Percentiles rank a stretch among this genome's conserved stretches.
Evolutionary conservation across 2,113 vertebrate species (phyloP).

Genomic region (Anas platyrhynchos): DNA sequence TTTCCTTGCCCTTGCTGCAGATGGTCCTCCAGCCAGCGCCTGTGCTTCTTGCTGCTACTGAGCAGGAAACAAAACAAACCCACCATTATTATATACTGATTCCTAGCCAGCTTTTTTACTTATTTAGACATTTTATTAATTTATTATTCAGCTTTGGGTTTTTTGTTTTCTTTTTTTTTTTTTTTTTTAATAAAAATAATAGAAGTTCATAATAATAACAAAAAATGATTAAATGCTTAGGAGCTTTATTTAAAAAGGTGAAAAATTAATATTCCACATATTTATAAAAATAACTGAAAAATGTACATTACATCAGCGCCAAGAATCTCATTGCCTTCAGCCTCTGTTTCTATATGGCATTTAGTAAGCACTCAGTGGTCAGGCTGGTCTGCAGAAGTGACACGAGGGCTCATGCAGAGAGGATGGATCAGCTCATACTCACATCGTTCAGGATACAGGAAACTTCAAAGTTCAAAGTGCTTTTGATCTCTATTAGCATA

Average conservation of each 20-base stretch:
- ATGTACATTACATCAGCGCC: not conserved
- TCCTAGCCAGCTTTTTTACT: not conserved
- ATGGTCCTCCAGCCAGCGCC: conserved; percentile 15
- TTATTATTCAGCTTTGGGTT: not conserved
- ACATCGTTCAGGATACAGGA: not conserved
- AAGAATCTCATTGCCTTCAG: not conserved
- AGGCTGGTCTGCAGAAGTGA: not conserved
- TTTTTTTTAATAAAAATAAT: not conserved
- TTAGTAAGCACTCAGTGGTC: not conserved
- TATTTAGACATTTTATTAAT: not conserved
- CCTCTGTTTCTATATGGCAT: not conserved
- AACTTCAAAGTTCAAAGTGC: not conserved
- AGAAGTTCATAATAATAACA: not conserved
- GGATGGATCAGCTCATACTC: not conserved
- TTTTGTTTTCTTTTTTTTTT: not conserved
- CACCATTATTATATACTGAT: not conserved
- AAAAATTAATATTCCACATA: not conserved
- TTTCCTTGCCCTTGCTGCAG: conserved; percentile 57
- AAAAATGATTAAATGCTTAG: conserved; percentile 4
- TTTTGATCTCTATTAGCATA: not conserved
- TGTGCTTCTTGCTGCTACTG: conserved; percentile 15
- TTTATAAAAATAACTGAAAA: not conserved
- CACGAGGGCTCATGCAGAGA: not conserved
- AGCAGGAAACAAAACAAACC: conserved; percentile 45
- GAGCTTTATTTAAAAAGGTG: not conserved